Evolutionary conservation across 2,113 vertebrate genomes (phyloP).

Genomic region (Labrus mixtus): DNA sequence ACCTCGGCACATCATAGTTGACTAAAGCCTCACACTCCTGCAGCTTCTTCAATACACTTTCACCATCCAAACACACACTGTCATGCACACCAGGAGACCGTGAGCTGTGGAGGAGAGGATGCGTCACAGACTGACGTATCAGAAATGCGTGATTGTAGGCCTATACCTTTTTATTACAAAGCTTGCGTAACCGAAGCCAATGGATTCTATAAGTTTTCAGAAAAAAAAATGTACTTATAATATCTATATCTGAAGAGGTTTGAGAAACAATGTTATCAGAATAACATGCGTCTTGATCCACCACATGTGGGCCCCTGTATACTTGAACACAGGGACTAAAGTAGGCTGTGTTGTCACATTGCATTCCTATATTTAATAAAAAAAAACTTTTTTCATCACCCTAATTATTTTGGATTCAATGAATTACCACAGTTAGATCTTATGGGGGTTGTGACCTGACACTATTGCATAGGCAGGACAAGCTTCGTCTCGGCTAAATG

Average conservation of each 20-base stretch:
- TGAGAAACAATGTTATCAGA: too few relatives aligned
- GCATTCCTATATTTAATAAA: too few relatives aligned
- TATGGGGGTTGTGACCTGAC: neutral
- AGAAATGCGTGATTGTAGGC: conserved; percentile 22
- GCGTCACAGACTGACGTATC: conserved; percentile 63
- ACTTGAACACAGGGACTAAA: too few relatives aligned
- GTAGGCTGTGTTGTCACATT: too few relatives aligned
- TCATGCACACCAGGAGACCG: conserved; percentile 60
- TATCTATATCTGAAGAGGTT: too few relatives aligned
- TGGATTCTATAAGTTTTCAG: too few relatives aligned
- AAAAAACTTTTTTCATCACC: too few relatives aligned
- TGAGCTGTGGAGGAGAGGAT: conserved; percentile 58
- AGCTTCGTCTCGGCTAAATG: conserved; percentile 34
- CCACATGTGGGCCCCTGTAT: neutral
- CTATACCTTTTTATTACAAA: neutral
- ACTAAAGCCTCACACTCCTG: conserved; percentile 54
- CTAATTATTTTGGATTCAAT: too few relatives aligned
- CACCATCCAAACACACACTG: conserved; percentile 24
- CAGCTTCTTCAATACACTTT: conserved; percentile 69
- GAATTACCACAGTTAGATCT: neutral
- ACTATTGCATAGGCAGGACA: neutral
- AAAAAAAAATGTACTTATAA: too few relatives aligned
- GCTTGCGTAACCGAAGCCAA: too few relatives aligned
- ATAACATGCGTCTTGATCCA: neutral
- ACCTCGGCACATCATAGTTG: conserved; percentile 62